Percentiles rank a stretch among this genome's conserved stretches.
These are phyloP conservation scores for Acrocephalus kingi DNA, from an alignment of 2,113 vertebrate genomes.

Conservation along the genomic window DNA sequence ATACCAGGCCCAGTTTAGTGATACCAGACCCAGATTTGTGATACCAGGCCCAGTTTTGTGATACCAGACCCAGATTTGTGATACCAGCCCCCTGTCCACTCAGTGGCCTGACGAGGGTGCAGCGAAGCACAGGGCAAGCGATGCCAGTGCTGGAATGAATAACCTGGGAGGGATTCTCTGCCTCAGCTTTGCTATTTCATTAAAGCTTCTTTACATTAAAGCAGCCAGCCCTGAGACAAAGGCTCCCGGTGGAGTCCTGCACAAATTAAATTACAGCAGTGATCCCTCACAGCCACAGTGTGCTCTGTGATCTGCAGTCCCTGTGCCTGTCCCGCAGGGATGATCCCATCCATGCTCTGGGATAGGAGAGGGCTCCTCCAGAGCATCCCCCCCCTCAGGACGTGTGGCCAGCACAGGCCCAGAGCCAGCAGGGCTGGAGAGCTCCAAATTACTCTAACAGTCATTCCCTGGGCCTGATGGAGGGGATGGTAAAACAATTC, in stretches of 20 bases:
- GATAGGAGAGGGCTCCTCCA: background rate
- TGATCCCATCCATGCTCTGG: background rate
- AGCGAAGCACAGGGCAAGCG: background rate
- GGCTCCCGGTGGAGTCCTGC: background rate
- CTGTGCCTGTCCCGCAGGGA: background rate
- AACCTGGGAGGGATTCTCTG: background rate
- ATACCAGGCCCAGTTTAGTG: background rate
- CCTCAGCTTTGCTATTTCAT: background rate
- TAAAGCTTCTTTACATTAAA: background rate
- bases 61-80: background rate
- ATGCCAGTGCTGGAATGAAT: background rate
- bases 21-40: background rate
- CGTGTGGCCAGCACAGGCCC: background rate
- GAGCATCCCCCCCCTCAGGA: background rate
- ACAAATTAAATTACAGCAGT: background rate
- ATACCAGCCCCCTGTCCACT: background rate
- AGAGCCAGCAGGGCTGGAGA: background rate
- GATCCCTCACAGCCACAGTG: accelerated
- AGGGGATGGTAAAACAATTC: background rate
- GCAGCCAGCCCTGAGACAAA: background rate
- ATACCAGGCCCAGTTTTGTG: background rate
- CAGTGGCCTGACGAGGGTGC: accelerated
- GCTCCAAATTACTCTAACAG: background rate
- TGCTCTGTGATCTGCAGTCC: background rate
- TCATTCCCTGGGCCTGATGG: background rate